phyloP scores from a whole-genome alignment of 2,797 vertebrate species.

The Melanotaenia nigrans region DNA sequence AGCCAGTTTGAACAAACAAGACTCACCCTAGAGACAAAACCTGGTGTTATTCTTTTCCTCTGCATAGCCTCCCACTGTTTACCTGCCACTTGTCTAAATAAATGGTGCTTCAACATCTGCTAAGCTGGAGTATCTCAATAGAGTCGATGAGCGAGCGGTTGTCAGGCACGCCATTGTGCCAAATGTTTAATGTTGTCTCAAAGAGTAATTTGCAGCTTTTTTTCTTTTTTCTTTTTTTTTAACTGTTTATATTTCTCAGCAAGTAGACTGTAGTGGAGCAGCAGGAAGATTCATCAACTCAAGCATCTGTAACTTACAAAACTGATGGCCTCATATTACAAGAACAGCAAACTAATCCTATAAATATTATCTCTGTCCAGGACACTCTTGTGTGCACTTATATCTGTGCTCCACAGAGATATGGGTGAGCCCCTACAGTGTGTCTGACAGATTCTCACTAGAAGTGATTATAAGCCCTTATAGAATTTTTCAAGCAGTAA shows the following conservation, averaged over 20 bases:
- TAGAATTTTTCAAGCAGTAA: constrained; percentile 30
- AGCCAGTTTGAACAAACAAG: constrained; percentile 60
- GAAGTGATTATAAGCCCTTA: constrained; percentile 24
- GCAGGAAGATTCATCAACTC: constrained; percentile 27
- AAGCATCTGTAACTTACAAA: constrained; percentile 20
- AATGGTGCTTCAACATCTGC: constrained; percentile 70
- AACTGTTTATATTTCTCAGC: constrained; percentile 36
- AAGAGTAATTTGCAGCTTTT: constrained; percentile 33
- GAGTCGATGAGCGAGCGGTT: constrained; percentile 46
- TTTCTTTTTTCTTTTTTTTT: neutral
- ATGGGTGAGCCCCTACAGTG: constrained; percentile 56
- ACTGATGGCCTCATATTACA: constrained; percentile 12
- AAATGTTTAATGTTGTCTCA: constrained; percentile 37
- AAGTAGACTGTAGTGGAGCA: constrained; percentile 7
- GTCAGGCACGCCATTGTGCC: constrained; percentile 48
- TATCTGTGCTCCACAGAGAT: constrained; percentile 54
- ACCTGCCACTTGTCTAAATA: constrained; percentile 76
- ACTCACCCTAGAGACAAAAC: constrained; percentile 57
- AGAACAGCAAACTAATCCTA: constrained; percentile 33
- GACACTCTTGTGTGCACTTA: constrained; percentile 62
- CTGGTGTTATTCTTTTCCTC: constrained; percentile 59
- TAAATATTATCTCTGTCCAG: constrained; percentile 62
- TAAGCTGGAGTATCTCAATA: constrained; percentile 45
- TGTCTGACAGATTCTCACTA: constrained; percentile 40
- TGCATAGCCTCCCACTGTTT: constrained; percentile 66